phyloP scores from a whole-genome alignment of 2,888 invertebrate species.

The Augochlorella aurata region DNA sequence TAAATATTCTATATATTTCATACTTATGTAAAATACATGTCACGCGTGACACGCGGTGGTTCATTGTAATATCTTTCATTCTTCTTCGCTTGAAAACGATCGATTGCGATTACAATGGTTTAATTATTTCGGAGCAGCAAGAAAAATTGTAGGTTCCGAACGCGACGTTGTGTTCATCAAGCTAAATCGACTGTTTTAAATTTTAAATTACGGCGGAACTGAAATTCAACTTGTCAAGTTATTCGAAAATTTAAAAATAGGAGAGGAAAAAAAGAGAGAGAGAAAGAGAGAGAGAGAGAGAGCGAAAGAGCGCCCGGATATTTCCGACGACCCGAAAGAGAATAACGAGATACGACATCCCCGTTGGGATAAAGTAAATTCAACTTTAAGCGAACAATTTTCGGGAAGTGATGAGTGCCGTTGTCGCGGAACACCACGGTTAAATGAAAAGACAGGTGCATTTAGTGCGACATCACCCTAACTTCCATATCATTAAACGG shows the following conservation, averaged over 20 bases:
- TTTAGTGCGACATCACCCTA: conserved; percentile 32
- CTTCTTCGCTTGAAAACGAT: not conserved
- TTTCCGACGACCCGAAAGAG: conserved; percentile 21
- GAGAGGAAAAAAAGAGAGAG: not conserved
- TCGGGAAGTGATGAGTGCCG: conserved; percentile 29
- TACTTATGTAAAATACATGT: not conserved
- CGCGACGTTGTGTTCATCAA: not conserved
- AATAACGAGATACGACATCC: conserved; percentile 12
- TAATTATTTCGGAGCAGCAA: not conserved
- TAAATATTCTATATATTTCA: too few relatives aligned
- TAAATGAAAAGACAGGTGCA: conserved; percentile 33
- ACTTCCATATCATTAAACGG: conserved; percentile 44
- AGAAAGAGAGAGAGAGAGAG: too few relatives aligned
- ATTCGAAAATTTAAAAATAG: conserved; percentile 12
- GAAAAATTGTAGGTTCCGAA: not conserved
- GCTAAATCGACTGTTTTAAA: conserved; percentile 6
- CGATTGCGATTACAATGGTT: not conserved
- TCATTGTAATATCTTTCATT: not conserved
- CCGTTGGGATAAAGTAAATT: conserved; percentile 22
- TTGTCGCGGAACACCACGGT: conserved; percentile 17
- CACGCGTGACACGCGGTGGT: not conserved
- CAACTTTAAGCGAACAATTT: conserved; percentile 27
- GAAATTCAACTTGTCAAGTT: conserved; percentile 18
- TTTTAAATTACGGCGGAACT: not conserved
- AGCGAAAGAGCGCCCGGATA: not conserved